phyloP scores from a whole-genome alignment of 2,888 invertebrate genomes.

The Leucoptera coffeella region DNA sequence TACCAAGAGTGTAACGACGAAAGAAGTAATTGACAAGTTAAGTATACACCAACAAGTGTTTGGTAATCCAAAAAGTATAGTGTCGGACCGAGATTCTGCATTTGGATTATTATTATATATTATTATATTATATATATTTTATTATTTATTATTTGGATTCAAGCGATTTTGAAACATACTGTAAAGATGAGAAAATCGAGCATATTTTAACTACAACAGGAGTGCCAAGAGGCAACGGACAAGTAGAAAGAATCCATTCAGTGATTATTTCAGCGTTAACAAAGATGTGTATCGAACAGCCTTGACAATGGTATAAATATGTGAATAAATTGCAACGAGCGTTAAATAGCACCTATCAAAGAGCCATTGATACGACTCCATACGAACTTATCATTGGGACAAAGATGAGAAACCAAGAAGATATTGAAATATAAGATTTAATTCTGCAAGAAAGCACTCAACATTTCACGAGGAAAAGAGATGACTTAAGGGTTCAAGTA shows the following conservation, averaged over 20 bases:
- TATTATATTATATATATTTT: too few relatives aligned
- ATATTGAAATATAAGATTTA: constrained; percentile 4
- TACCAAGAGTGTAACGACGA: too few relatives aligned
- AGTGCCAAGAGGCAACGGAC: too few relatives aligned
- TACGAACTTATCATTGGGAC: constrained; percentile 11
- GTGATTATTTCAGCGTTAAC: constrained; percentile 13
- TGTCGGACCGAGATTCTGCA: too few relatives aligned
- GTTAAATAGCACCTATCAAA: constrained; percentile 7
- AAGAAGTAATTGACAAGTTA: too few relatives aligned
- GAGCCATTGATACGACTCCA: constrained; percentile 6
- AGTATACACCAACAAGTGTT: too few relatives aligned
- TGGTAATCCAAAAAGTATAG: too few relatives aligned
- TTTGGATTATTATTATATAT: too few relatives aligned
- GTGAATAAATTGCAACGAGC: too few relatives aligned
- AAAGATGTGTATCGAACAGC: constrained; percentile 13
- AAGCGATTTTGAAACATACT: not conserved
- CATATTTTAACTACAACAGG: constrained; percentile 12
- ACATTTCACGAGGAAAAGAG: constrained; percentile 10
- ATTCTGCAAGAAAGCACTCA: not conserved
- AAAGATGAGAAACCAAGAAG: constrained; percentile 9
- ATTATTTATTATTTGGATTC: too few relatives aligned
- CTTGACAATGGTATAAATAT: constrained; percentile 13
- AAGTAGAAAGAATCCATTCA: constrained; percentile 13
- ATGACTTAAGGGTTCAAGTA: constrained; percentile 10
- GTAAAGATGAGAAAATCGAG: constrained; percentile 5